A percentile compares a stretch with the other conserved stretches of the same genome.
Evolutionary conservation across 2,113 vertebrate species (phyloP).

Genomic region (Hemichromis elongatus): DNA sequence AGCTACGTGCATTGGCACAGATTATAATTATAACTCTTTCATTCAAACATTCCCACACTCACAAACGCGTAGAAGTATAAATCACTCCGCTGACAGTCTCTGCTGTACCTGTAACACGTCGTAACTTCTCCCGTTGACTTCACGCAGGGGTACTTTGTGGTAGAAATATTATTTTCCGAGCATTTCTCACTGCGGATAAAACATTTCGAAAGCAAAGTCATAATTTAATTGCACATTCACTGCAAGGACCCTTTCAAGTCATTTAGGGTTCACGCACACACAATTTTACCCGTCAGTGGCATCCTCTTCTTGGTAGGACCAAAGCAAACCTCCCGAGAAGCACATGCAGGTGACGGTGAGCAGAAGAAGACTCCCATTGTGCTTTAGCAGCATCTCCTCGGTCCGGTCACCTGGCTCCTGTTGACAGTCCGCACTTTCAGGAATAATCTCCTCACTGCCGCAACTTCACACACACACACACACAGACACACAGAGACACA

Average conservation of each 20-base stretch:
- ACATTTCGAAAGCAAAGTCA: background rate
- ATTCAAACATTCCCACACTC: background rate
- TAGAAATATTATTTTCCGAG: conserved; percentile 86
- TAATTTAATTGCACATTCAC: background rate
- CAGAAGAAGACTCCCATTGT: conserved; percentile 40
- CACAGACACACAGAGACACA: background rate
- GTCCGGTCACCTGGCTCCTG: conserved; percentile 14
- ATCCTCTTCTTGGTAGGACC: conserved; percentile 84
- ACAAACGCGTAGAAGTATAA: background rate
- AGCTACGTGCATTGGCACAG: background rate
- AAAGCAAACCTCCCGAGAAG: conserved; percentile 77
- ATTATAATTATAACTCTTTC: background rate
- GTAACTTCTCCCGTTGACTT: conserved; percentile 85
- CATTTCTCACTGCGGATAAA: conserved; percentile 78
- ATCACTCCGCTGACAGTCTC: background rate
- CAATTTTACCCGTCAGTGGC: conserved; percentile 76
- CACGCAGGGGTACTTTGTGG: conserved; percentile 86
- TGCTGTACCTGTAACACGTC: conserved; percentile 87
- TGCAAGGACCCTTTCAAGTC: background rate
- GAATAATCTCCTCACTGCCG: background rate
- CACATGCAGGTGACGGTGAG: conserved; percentile 62
- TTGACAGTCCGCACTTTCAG: background rate
- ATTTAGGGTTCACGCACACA: background rate
- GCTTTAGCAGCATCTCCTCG: conserved; percentile 58
- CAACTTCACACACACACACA: background rate